Evolutionary conservation across 2,888 invertebrate species (phyloP).

Genomic region (Tetranychus truncatus): DNA sequence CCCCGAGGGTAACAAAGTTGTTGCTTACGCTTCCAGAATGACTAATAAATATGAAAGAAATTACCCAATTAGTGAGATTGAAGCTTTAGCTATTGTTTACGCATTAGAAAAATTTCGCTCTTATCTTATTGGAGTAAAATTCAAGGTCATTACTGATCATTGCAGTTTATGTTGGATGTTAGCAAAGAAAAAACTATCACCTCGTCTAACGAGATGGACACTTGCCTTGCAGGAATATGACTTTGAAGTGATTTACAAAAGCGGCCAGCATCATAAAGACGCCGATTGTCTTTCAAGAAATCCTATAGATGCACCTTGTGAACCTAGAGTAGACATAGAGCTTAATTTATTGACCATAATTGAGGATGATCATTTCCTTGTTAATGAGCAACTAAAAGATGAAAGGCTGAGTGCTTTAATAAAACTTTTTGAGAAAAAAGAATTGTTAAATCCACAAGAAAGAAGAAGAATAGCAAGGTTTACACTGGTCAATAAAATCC

Average conservation of each 20-base stretch:
- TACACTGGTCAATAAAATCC: too few relatives aligned
- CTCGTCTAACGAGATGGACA: not conserved
- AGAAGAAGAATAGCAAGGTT: too few relatives aligned
- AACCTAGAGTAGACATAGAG: constrained; percentile 8
- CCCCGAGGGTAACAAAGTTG: not conserved
- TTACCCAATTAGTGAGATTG: not conserved
- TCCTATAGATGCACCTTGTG: constrained; percentile 14
- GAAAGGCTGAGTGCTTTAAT: not conserved
- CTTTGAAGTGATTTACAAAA: constrained; percentile 7
- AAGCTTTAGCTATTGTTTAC: not conserved
- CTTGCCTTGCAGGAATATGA: not conserved
- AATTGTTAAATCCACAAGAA: too few relatives aligned
- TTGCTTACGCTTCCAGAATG: constrained; percentile 1
- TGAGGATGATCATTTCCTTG: too few relatives aligned
- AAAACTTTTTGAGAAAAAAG: too few relatives aligned
- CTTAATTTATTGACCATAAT: too few relatives aligned
- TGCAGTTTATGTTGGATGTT: not conserved
- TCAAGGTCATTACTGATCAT: constrained; percentile 6
- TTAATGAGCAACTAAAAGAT: too few relatives aligned
- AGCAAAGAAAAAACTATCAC: not conserved
- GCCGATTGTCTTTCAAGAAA: constrained; percentile 24
- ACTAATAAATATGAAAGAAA: not conserved
- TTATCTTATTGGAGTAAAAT: not conserved
- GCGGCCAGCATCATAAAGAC: constrained; percentile 21
- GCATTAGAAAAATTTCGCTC: not conserved